Base-by-base conservation (phyloP, 2,113 vertebrate species). In the Hipposideros armiger region DNA sequence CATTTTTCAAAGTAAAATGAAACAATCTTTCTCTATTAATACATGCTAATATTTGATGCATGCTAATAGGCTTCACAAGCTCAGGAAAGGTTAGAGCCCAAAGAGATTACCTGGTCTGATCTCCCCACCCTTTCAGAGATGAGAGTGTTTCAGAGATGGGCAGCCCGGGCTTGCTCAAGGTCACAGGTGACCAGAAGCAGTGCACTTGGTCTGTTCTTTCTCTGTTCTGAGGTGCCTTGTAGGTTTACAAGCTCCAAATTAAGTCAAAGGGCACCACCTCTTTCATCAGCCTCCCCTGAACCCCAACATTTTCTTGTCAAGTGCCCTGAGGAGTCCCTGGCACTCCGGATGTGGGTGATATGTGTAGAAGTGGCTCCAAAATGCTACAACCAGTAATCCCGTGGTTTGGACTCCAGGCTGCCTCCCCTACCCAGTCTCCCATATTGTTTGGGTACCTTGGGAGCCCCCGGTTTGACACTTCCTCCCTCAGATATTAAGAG, bases 1-100 rank as follows among this genome's bases (percentile, higher is more conserved):
- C 52, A 60, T 47, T 52, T 90, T 42, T n/a, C 20, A 50, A 90
- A 90, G 54, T 80, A 22, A 91, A 91, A 62, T 42, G 28, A 94
- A 67, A 76, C 36, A 45, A 26, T 77, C 30, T 90, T 40, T 66
- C 70, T 81, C 50, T n/a, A 45, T 42, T 7, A 54, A 20, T 15
- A 56, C 14, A 50, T 19, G 36, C 36, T 36, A 36, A 36, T 40
- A 58, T 62, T 50, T 87, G 20, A 64, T 42, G 52, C 14, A n/a
- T 14, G 15, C 20, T 78, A 32, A 42, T 26, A 7, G 28, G 2
- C 20, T 82, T 73, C 56, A 22, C 0, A 5, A 82, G 45, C 30
- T 58, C 69, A 77, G 70, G 10, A 45, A 70, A 30, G 69, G 26
- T 26, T 7, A 19, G 19, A 54, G 69, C 9, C 30, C 67, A 40